Percentiles rank a stretch among this genome's conserved stretches.
Evolutionary conservation across 2,113 vertebrate species (phyloP).

Genomic region (Oxyruncus cristatus): DNA sequence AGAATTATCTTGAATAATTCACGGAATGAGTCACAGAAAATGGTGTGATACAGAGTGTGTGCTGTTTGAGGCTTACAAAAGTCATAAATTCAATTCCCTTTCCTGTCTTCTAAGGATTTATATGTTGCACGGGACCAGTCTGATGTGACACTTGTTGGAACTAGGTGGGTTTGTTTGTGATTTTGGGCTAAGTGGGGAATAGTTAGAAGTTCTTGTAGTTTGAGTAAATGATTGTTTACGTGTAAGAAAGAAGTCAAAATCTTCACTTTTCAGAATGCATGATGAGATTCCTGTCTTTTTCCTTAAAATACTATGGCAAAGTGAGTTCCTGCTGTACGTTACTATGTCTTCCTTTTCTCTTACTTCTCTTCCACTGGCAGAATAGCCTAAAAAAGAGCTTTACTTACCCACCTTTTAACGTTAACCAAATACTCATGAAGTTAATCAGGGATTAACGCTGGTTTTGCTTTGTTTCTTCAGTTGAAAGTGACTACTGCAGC

Average conservation of each 20-base stretch:
- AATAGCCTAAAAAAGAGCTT: not conserved
- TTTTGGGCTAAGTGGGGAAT: not conserved
- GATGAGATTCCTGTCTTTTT: not conserved
- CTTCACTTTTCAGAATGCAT: not conserved
- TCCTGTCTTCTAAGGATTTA: not conserved
- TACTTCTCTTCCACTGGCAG: not conserved
- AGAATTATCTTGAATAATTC: not conserved
- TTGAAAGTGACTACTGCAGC: not conserved
- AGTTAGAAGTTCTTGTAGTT: not conserved
- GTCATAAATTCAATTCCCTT: not conserved
- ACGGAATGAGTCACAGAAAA: not conserved
- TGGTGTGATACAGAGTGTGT: not conserved
- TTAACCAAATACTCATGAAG: not conserved
- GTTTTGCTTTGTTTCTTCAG: not conserved
- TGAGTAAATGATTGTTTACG: not conserved
- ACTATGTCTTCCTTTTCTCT: not conserved
- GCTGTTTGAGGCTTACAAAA: not conserved
- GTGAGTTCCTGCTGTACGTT: not conserved
- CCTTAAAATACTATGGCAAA: not conserved
- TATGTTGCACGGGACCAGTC: not conserved
- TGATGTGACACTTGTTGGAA: not conserved
- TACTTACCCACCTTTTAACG: not conserved
- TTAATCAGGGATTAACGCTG: not conserved
- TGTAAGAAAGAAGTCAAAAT: not conserved
- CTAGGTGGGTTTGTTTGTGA: not conserved